Evolutionary conservation across 2,888 invertebrate species (phyloP), one percentile per base, ranked within the genome.

Genomic region (Rugalucina vietnamica): DNA sequence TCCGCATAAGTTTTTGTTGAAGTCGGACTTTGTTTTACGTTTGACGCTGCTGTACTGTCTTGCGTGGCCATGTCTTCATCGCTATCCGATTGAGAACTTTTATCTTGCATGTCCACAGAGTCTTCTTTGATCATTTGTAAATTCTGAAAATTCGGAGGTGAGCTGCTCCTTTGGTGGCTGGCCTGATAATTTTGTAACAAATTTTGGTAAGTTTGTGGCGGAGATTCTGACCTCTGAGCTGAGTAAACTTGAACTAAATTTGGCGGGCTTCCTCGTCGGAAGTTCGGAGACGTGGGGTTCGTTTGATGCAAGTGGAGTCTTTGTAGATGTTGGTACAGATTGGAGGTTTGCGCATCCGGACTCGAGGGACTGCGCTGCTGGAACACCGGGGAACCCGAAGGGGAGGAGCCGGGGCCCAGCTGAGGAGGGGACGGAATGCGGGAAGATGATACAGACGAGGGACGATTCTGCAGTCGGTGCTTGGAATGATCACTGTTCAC

Each of bases 301-400:
- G 88, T 88, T 77, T 93, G 93, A 73, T 91, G 92, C 0, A 95
- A 93, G 80, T 95, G 95, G 34, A 95, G 92, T 82, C 95, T 92
- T 89, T 95, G 95, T 69, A 95, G 92, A 85, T 95, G 95, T 81
- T 95, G 95, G 36, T 95, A 93, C n/a, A 95, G 91, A 73, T 89
- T 91, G 71, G 92, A 91, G 65, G 92, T 89, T 49, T 92, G 92
- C 8, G 95, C 12, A 95, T 93, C 92, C n/a, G 84, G 85, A 69
- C 84, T 76, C 82, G 88, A 86, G n/a, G 92, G 90, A 79, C 85
- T 85, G 70, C 84, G 89, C 32, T 85, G 90, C 34, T 85, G 85
- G 82, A 88, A 90, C 71, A 88, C 88, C 37, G 91, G 91, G n/a
- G 91, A 91, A 32, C 86, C 86, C 43, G 10, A 8, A 12, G 43